These are phyloP conservation scores for Ascaphus truei DNA, from an alignment of 2,113 vertebrate species.

Conservation along the genomic window DNA sequence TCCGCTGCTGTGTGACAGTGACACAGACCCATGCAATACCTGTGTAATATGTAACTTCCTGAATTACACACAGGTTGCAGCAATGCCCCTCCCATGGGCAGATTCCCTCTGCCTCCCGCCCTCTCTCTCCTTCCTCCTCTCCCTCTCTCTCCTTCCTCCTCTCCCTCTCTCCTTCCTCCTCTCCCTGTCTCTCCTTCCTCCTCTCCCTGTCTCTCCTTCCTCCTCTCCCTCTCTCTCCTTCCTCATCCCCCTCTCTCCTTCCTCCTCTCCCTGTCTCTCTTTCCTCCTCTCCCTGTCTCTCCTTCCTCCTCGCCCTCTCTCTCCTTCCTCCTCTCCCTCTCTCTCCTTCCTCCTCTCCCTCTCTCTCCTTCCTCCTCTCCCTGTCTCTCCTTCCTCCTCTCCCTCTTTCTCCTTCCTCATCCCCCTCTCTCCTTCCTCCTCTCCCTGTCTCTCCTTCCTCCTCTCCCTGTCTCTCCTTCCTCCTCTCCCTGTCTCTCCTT, in stretches of 20 bases:
- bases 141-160: too few relatives aligned
- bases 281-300: too few relatives aligned
- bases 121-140: too few relatives aligned
- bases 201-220: too few relatives aligned
- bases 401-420: not conserved
- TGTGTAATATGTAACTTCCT: not conserved
- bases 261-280: not conserved
- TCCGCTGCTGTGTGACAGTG: constrained; percentile 1
- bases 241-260: not conserved
- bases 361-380: not conserved
- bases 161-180: too few relatives aligned
- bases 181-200: not conserved
- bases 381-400: not conserved
- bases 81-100: constrained; percentile 28
- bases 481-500: not conserved
- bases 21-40: constrained; percentile 1
- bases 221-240: not conserved
- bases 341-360: not conserved
- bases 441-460: not conserved
- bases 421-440: not conserved
- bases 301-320: not conserved
- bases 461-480: not conserved
- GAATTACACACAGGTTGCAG: not conserved
- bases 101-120: not conserved
- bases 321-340: not conserved